phyloP scores from a whole-genome alignment of 92 coral and sea anemone genomes.

The Paramuricea clavata region DNA sequence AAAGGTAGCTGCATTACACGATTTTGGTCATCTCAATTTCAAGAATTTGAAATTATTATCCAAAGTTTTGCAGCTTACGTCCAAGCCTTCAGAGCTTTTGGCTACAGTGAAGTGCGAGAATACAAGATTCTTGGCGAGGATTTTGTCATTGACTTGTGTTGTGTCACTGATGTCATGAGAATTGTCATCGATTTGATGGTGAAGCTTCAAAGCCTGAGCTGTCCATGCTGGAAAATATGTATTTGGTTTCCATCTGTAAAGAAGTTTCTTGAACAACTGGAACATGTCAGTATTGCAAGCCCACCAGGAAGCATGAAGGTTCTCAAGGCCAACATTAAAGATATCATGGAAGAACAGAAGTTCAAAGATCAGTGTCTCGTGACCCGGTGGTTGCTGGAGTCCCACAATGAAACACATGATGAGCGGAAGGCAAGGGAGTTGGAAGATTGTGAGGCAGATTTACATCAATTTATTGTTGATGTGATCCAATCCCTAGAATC shows the following conservation, averaged over 20 bases:
- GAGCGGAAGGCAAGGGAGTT: background rate
- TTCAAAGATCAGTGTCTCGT: background rate
- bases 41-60: background rate
- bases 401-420: background rate
- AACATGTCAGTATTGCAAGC: background rate
- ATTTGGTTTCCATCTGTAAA: conserved; percentile 17
- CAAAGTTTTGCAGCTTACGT: background rate
- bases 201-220: background rate
- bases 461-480: background rate
- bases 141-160: conserved; percentile 28
- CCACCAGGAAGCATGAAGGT: background rate
- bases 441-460: background rate
- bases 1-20: conserved; percentile 27
- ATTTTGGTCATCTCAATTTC: conserved; percentile 34
- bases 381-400: background rate
- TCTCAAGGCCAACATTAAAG: background rate
- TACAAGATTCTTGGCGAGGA: conserved; percentile 15
- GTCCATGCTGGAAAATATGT: conserved; percentile 21
- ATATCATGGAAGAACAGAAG: background rate
- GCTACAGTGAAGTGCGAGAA: conserved; percentile 16
- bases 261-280: background rate
- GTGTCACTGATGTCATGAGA: conserved; percentile 3
- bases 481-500: background rate
- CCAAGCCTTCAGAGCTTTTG: conserved; percentile 5
- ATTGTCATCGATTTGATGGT: conserved; percentile 35